phyloP scores from a whole-genome alignment of 2,888 invertebrate genomes.

The Drosophila histrio region DNA sequence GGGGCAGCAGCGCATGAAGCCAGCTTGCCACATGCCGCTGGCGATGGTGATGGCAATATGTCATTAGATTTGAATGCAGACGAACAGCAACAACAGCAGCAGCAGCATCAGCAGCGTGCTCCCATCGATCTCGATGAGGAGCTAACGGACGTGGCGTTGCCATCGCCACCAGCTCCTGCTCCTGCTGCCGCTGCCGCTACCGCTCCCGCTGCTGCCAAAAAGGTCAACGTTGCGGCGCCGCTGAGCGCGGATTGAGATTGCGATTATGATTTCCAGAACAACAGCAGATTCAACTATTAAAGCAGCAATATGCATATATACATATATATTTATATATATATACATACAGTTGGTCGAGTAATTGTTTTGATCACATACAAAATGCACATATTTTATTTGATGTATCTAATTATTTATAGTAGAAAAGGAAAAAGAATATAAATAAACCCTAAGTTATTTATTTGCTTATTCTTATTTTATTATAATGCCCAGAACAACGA shows the following conservation, averaged over 20 bases:
- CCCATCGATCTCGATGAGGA: slow-evolving; percentile 40
- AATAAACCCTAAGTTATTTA: too few relatives aligned
- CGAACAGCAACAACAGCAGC: too few relatives aligned
- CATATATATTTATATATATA: too few relatives aligned
- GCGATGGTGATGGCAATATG: slow-evolving; percentile 42
- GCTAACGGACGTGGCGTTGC: slow-evolving; percentile 57
- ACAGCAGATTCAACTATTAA: slow-evolving; percentile 20
- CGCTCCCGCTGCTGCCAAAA: slow-evolving; percentile 45
- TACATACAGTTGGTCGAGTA: too few relatives aligned
- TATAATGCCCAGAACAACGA: slow-evolving; percentile 23
- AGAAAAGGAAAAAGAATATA: too few relatives aligned
- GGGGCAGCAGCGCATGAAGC: background rate
- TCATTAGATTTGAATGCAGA: slow-evolving; percentile 15
- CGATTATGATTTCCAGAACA: slow-evolving; percentile 23
- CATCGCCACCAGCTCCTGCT: slow-evolving; percentile 33
- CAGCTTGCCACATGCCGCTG: slow-evolving; percentile 16
- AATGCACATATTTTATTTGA: too few relatives aligned
- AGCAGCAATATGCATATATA: slow-evolving; percentile 25
- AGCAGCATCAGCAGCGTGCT: background rate
- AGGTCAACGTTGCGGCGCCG: slow-evolving; percentile 52
- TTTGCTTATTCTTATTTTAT: too few relatives aligned
- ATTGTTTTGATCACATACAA: too few relatives aligned
- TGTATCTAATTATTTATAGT: too few relatives aligned
- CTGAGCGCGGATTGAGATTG: slow-evolving; percentile 68
- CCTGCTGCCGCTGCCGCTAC: background rate